phyloP scores from a whole-genome alignment of 2,888 invertebrate genomes.

The Coleophora flavipennella region DNA sequence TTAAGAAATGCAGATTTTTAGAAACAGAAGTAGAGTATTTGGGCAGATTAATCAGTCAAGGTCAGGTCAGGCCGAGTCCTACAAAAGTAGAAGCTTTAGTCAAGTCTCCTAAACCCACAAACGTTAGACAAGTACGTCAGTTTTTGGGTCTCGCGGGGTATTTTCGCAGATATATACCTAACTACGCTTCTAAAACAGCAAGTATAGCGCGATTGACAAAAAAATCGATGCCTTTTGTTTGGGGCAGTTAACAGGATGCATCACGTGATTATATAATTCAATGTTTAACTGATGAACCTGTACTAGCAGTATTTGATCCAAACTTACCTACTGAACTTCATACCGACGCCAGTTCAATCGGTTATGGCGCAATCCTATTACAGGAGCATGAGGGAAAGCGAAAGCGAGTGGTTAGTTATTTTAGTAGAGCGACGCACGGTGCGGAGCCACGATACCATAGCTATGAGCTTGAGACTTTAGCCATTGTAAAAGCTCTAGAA shows the following conservation, averaged over 20 bases:
- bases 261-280: constrained; percentile 8
- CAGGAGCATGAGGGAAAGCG: too few species aligned
- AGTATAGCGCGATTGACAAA: constrained; percentile 7
- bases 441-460: too few species aligned
- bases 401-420: too few species aligned
- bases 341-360: too few species aligned
- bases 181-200: constrained; percentile 7
- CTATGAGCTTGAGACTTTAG: constrained; percentile 24
- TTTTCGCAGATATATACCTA: constrained; percentile 6
- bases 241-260: constrained; percentile 8
- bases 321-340: too few species aligned
- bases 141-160: too few species aligned
- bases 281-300: constrained; percentile 10
- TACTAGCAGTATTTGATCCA: too few species aligned
- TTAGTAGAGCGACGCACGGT: too few species aligned
- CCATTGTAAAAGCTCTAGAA: constrained; percentile 6
- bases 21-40: neutral
- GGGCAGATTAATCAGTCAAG: too few species aligned
- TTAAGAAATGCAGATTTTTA: neutral
- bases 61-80: constrained; percentile 1
- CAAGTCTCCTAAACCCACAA: neutral
- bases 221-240: constrained; percentile 6
- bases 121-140: constrained; percentile 1
- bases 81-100: neutral
- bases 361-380: too few species aligned